Percentiles rank a stretch among this genome's conserved stretches.
These are phyloP conservation scores for Agrilus mali DNA, from an alignment of 2,888 invertebrate genomes.

Conservation along the genomic window DNA sequence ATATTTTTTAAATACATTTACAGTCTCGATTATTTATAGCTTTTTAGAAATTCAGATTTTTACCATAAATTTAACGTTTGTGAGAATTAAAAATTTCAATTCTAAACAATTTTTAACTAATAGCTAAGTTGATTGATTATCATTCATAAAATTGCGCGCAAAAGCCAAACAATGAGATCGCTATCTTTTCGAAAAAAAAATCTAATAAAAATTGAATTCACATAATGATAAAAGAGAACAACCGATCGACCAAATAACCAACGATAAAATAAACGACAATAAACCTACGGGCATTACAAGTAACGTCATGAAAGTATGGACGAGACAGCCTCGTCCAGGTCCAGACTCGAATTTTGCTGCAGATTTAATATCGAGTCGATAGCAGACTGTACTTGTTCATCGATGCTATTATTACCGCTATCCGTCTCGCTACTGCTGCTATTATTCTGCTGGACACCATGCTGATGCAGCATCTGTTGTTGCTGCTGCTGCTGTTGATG, in stretches of 20 bases:
- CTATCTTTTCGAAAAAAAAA: no score
- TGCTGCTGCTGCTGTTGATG: slow-evolving; percentile 10
- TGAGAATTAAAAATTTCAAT: no score
- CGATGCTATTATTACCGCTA: slow-evolving; percentile 44
- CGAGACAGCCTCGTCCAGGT: slow-evolving; percentile 27
- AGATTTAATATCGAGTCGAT: slow-evolving; percentile 68
- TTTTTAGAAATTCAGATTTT: no score
- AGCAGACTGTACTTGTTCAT: slow-evolving; percentile 67
- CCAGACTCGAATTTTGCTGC: slow-evolving; percentile 37
- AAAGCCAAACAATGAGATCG: no score
- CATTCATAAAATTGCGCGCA: no score
- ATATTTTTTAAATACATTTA: no score
- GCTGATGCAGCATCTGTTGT: slow-evolving; percentile 1
- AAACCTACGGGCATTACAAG: slow-evolving; percentile 16
- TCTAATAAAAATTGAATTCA: no score
- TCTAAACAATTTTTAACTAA: no score
- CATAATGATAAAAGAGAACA: background rate
- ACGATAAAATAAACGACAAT: slow-evolving; percentile 3
- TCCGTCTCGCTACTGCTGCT: slow-evolving; percentile 20
- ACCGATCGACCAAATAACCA: background rate
- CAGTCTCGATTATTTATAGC: no score
- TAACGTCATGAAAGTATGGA: slow-evolving; percentile 36
- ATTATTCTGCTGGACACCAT: slow-evolving; percentile 10
- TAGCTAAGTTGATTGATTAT: no score
- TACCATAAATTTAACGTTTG: no score